phyloP scores from a whole-genome alignment of 2,113 vertebrate species.

The Tinamus guttatus region DNA sequence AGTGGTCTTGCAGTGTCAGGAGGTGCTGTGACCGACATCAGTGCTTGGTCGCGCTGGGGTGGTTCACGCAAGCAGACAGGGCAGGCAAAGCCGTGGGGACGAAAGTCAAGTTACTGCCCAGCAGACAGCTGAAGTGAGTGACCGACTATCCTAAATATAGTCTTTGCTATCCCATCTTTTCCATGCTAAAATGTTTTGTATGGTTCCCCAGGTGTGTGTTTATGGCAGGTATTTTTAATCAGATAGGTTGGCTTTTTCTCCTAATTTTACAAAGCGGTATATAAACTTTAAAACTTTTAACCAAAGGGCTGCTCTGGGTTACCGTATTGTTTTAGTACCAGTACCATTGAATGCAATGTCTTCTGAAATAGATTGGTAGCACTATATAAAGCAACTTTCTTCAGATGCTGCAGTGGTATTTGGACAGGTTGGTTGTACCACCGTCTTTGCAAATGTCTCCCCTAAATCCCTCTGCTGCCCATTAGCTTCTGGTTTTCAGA shows the following conservation, averaged over 20 bases:
- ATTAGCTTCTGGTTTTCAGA: neutral
- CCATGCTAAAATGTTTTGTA: neutral
- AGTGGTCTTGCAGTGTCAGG: neutral
- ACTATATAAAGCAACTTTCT: neutral
- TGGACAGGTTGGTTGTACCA: neutral
- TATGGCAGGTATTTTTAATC: neutral
- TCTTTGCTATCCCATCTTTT: neutral
- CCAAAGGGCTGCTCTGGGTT: neutral
- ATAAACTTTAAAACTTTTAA: neutral
- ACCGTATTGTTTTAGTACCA: no score
- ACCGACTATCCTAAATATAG: neutral
- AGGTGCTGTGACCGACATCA: neutral
- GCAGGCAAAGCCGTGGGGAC: neutral
- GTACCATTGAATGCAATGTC: neutral
- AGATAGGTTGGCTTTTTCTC: neutral
- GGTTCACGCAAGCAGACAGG: neutral
- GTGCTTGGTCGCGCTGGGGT: neutral
- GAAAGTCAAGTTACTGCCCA: neutral
- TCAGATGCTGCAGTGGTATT: neutral
- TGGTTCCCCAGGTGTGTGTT: neutral
- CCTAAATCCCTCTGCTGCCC: neutral
- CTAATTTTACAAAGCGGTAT: neutral
- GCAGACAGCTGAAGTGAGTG: neutral
- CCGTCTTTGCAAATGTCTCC: neutral
- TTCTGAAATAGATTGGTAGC: neutral